These are phyloP conservation scores for Sebastes trivittatus DNA, from an alignment of 2,797 vertebrate genomes.

Conservation along the genomic window DNA sequence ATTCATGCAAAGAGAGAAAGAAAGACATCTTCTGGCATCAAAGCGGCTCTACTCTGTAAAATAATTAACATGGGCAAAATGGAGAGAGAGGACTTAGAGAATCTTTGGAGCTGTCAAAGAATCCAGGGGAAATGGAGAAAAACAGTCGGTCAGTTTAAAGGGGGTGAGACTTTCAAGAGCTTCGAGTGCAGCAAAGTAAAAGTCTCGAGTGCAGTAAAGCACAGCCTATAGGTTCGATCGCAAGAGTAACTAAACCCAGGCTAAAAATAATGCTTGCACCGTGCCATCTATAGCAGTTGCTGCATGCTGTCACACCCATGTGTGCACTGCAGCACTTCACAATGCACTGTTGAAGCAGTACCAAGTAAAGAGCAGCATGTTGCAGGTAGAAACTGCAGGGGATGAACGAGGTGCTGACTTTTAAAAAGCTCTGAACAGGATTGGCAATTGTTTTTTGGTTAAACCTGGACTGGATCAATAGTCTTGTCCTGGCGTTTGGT, in stretches of 20 bases:
- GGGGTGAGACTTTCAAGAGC: not conserved
- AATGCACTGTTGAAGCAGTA: not conserved
- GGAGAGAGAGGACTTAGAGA: constrained; percentile 6
- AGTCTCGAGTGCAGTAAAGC: not conserved
- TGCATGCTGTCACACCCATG: not conserved
- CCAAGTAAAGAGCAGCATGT: not conserved
- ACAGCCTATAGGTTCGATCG: not conserved
- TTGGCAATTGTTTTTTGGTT: not conserved
- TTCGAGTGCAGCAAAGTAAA: not conserved
- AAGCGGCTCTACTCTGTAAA: constrained; percentile 33
- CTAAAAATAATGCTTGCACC: not conserved
- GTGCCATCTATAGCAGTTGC: not conserved
- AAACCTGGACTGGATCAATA: not conserved
- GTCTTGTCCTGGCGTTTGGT: not conserved
- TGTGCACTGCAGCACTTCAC: not conserved
- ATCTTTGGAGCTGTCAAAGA: constrained; percentile 2
- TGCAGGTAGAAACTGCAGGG: not conserved
- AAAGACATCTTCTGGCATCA: constrained; percentile 51
- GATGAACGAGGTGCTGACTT: not conserved
- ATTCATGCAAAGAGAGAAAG: constrained; percentile 37
- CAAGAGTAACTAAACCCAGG: not conserved
- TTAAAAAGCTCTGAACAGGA: not conserved
- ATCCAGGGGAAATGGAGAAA: constrained; percentile 10
- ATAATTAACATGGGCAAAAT: constrained; percentile 51
- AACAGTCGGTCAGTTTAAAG: constrained; percentile 7